Evolutionary conservation across 2,888 invertebrate species (phyloP), one percentile per base, ranked within the genome.

Genomic region (Heliothis peltigera): DNA sequence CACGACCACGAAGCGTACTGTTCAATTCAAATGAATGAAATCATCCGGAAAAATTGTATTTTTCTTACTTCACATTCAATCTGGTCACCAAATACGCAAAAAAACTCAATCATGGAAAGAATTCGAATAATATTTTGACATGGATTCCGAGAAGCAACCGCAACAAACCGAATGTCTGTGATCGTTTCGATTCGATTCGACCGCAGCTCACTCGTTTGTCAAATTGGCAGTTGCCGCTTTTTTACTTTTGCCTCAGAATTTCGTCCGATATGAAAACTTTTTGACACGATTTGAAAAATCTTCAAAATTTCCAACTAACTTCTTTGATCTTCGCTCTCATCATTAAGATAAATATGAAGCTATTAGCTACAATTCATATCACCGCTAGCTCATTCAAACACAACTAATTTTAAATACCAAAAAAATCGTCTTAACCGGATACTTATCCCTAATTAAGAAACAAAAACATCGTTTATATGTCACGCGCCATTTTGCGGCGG

Each of bases 391-490:
- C 32, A 28, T n/a, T 4, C 21, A 64, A 39, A 8, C 15, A 35
- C 52, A 35, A 56, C 65, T 73, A 73, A 75, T 68, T 63, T 65
- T 57, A 68, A 63, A 60, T 19, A n/a, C 55, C 59, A 75, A 78
- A 83, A 81, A 80, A 82, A 77, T 53, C 55, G 54, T 75, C 80
- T 86, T 87, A 86, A 86, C 89, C 90, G 90, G 90, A 90, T 94
- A 92, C 90, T 91, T 93, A 91, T 89, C 88, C 88, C 91, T 90
- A 93, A 93, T 94, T 92, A 94, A 92, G 90, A 91, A 89, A 83
- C 84, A 85, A 87, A 89, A 89, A 89, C 90, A 88, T 87, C 84
- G 85, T 84, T 28, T 70, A 84, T 84, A 81, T 86, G 91, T 89
- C 87, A 89, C 90, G 93, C 86, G 60, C 87, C 90, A 92, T 93